These are phyloP conservation scores for Mesitornis unicolor DNA, from an alignment of 2,113 vertebrate species.

Conservation along the genomic window DNA sequence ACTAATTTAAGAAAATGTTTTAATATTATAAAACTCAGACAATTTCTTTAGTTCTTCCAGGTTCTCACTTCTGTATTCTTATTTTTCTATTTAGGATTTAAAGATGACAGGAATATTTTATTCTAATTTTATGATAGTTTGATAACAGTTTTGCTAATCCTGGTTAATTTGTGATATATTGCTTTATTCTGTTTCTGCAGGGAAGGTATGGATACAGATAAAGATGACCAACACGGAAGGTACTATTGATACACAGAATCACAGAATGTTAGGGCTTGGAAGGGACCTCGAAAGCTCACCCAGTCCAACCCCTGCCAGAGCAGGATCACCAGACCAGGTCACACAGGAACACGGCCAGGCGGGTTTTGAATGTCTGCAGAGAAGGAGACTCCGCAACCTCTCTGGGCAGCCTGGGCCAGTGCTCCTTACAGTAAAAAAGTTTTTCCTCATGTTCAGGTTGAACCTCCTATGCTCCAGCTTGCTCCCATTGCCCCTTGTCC, in stretches of 20 bases:
- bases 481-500: too few relatives aligned
- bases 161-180: not conserved
- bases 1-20: conserved; percentile 15
- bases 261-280: too few relatives aligned
- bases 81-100: not conserved
- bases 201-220: conserved; percentile 96
- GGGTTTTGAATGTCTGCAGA: too few relatives aligned
- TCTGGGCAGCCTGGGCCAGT: too few relatives aligned
- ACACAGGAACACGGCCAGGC: too few relatives aligned
- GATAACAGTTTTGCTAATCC: not conserved
- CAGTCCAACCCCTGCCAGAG: too few relatives aligned
- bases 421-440: too few relatives aligned
- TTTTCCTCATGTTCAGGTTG: too few relatives aligned
- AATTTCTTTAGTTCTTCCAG: not conserved
- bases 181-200: conserved; percentile 68
- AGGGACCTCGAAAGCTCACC: too few relatives aligned
- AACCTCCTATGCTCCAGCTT: too few relatives aligned
- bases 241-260: conserved; percentile 60
- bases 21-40: not conserved
- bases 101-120: not conserved
- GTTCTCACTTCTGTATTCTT: not conserved
- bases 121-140: not conserved
- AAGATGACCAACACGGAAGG: conserved; percentile 93
- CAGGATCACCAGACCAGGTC: too few relatives aligned
- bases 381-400: too few relatives aligned